phyloP scores from a whole-genome alignment of 2,113 vertebrate species.

The Ginglymostoma cirratum region DNA sequence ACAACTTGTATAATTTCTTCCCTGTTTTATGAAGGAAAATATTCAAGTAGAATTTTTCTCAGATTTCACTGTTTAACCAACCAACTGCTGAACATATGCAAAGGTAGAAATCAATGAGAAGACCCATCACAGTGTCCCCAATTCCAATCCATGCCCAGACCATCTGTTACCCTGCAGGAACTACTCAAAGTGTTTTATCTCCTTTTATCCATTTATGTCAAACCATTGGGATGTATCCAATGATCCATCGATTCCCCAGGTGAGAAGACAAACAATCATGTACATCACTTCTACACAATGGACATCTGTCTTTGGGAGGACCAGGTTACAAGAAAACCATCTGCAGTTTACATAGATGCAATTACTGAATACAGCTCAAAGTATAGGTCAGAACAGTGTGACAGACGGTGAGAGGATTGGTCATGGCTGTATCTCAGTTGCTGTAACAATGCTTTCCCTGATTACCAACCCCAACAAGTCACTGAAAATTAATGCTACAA shows the following conservation, averaged over 20 bases:
- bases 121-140: not conserved
- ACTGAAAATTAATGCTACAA: not conserved
- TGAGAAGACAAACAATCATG: not conserved
- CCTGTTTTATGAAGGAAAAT: not conserved
- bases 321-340: slow-evolving; percentile 1
- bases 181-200: not conserved
- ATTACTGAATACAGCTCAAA: not conserved
- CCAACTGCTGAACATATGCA: not conserved
- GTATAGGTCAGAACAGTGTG: not conserved
- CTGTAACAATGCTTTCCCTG: not conserved
- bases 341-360: slow-evolving; percentile 19
- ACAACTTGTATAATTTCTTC: not conserved
- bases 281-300: not conserved
- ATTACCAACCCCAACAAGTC: not conserved
- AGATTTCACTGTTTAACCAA: too few species aligned
- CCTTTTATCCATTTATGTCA: not conserved
- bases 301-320: not conserved
- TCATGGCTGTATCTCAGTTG: not conserved
- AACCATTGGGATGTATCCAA: not conserved
- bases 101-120: not conserved
- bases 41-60: not conserved
- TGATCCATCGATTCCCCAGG: not conserved
- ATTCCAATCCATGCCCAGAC: not conserved
- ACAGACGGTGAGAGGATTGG: not conserved
- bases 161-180: not conserved